Conservation (phyloP, 2,888 invertebrate genomes). For the Homarus gammarus region DNA sequence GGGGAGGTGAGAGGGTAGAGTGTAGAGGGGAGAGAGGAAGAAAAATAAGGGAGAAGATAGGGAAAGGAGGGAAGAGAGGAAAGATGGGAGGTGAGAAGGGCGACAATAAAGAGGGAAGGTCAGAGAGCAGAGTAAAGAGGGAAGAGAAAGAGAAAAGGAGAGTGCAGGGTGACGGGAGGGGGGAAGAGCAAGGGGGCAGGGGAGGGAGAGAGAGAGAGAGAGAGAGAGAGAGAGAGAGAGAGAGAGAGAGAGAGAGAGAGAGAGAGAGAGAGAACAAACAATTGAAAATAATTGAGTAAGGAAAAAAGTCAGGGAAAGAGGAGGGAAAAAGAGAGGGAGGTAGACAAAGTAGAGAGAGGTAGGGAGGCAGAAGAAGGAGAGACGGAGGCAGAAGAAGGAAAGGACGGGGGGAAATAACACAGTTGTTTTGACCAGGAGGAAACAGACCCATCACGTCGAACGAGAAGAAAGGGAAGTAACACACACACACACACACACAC, state of each 20-base stretch:
- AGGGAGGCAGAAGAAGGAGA: not conserved
- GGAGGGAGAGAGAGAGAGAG: no score
- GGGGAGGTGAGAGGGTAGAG: no score
- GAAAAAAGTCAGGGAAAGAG: not conserved
- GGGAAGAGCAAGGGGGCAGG: no score
- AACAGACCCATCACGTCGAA: no score
- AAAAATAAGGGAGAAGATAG: not conserved
- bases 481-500: constrained; percentile 17
- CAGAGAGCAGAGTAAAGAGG: no score
- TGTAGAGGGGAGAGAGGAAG: not conserved
- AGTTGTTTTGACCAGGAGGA: no score
- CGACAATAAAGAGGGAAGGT: no score
- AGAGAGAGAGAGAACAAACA: not conserved
- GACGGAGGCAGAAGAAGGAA: not conserved
- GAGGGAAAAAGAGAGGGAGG: no score
- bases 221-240: constrained; percentile 45
- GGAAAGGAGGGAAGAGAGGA: not conserved
- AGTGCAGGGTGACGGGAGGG: not conserved
- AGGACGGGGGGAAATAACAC: no score
- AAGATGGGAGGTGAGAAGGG: no score
- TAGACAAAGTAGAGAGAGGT: not conserved
- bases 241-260: constrained; percentile 18
- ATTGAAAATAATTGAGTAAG: not conserved
- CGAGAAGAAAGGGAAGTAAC: no score
- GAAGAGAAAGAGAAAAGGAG: no score